Evolutionary conservation across 2,113 vertebrate species (phyloP).

Genomic region (Probosciger aterrimus): DNA sequence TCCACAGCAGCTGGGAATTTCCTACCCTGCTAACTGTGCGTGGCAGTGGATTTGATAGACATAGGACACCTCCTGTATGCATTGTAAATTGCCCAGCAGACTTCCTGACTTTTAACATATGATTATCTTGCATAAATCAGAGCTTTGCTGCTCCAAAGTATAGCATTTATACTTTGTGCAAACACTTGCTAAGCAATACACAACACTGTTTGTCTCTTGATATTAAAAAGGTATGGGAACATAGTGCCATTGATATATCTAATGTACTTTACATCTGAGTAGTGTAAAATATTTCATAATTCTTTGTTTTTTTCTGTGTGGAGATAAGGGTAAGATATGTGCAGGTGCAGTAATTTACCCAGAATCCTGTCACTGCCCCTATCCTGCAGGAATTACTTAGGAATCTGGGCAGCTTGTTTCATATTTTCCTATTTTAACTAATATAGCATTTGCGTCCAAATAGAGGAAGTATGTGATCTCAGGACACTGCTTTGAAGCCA

Average conservation of each 20-base stretch:
- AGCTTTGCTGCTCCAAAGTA: not conserved
- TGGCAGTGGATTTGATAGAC: not conserved
- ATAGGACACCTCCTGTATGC: not conserved
- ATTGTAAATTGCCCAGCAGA: not conserved
- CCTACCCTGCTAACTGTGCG: not conserved
- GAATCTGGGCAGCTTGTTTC: not conserved
- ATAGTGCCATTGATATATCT: not conserved
- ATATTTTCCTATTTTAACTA: not conserved
- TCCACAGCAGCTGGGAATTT: not conserved
- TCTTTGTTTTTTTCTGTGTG: not conserved
- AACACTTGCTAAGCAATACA: not conserved
- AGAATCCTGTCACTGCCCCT: not conserved
- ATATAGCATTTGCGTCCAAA: not conserved
- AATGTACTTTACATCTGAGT: not conserved
- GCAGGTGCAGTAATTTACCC: not conserved
- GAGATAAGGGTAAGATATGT: not conserved
- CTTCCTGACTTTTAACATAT: not conserved
- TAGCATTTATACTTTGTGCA: not conserved
- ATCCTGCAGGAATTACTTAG: not conserved
- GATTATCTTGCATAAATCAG: not conserved
- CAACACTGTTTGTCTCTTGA: not conserved
- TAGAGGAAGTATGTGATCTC: not conserved
- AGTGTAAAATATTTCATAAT: not conserved
- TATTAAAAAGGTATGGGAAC: not conserved
- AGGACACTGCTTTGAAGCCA: not conserved